A percentile compares a stretch with the other conserved stretches of the same genome.
phyloP scores from a whole-genome alignment of 2,113 vertebrate genomes.

The Dascyllus trimaculatus region DNA sequence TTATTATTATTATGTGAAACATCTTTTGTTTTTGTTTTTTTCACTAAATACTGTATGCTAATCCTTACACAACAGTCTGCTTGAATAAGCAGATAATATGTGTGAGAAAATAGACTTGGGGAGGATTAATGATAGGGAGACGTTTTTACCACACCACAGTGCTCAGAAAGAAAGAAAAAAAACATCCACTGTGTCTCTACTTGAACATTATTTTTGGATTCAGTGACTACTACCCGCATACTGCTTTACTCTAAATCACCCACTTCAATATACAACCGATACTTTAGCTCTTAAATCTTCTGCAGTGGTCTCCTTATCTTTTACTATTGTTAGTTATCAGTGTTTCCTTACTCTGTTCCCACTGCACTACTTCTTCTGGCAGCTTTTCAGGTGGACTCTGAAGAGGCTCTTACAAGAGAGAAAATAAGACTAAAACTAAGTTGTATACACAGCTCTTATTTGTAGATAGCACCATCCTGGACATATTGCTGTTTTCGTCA shows the following conservation, averaged over 20 bases:
- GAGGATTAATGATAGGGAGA: slow-evolving; percentile 8
- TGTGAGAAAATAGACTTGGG: slow-evolving; percentile 3
- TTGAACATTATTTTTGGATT: slow-evolving; percentile 18
- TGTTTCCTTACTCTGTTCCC: slow-evolving; percentile 5
- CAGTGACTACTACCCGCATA: neutral
- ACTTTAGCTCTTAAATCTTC: slow-evolving; percentile 8
- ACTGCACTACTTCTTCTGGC: slow-evolving; percentile 6
- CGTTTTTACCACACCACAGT: slow-evolving; percentile 16
- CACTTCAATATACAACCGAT: slow-evolving; percentile 18
- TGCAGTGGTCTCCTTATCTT: slow-evolving; percentile 16
- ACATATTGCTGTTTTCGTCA: neutral
- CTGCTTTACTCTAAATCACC: slow-evolving; percentile 24
- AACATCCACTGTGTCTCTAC: neutral
- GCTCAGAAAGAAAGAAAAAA: neutral
- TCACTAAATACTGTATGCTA: neutral
- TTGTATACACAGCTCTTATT: neutral
- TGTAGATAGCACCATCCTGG: neutral
- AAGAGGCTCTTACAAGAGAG: slow-evolving; percentile 11
- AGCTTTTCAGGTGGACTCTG: slow-evolving; percentile 21
- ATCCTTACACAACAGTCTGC: neutral
- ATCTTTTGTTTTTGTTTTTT: neutral
- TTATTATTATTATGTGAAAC: no score
- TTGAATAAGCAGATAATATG: slow-evolving; percentile 3
- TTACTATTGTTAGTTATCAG: slow-evolving; percentile 29
- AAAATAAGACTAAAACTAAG: slow-evolving; percentile 12